phyloP scores from a whole-genome alignment of 2,113 vertebrate species.

The Crocuta crocuta region DNA sequence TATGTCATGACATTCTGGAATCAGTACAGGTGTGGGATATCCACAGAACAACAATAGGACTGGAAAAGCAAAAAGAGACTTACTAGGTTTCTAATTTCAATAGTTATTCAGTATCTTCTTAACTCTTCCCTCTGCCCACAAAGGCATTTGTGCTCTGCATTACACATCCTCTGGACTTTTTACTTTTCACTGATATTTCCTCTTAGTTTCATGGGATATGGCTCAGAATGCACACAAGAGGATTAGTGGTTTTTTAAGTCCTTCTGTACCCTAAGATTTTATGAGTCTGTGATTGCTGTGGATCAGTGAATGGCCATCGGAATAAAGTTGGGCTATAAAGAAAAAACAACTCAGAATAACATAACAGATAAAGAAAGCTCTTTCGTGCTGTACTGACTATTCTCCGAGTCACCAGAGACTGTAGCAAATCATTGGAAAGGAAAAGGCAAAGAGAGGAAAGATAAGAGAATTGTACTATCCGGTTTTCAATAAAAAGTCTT shows the following conservation, averaged over 20 bases:
- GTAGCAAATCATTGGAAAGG: not conserved
- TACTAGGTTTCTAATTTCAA: not conserved
- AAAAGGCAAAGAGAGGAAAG: not conserved
- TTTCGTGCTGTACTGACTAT: not conserved
- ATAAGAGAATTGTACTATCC: not conserved
- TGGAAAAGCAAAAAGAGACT: not conserved
- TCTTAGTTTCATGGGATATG: not conserved
- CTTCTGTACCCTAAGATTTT: not conserved
- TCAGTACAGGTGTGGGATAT: not conserved
- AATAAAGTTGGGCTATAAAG: not conserved
- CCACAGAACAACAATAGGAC: not conserved
- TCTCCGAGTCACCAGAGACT: not conserved
- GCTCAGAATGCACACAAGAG: conserved; percentile 15
- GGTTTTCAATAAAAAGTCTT: not conserved
- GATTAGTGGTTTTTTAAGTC: not conserved
- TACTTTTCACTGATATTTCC: not conserved
- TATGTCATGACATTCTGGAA: not conserved
- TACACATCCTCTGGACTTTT: not conserved
- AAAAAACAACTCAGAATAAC: not conserved
- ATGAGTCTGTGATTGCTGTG: not conserved
- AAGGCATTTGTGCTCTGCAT: not conserved
- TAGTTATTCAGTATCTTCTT: not conserved
- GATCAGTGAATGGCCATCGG: conserved; percentile 3
- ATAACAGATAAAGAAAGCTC: conserved; percentile 11
- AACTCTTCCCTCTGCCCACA: not conserved